These are phyloP conservation scores for Cheilosia vernalis DNA, from an alignment of 2,888 invertebrate species.

Conservation along the genomic window DNA sequence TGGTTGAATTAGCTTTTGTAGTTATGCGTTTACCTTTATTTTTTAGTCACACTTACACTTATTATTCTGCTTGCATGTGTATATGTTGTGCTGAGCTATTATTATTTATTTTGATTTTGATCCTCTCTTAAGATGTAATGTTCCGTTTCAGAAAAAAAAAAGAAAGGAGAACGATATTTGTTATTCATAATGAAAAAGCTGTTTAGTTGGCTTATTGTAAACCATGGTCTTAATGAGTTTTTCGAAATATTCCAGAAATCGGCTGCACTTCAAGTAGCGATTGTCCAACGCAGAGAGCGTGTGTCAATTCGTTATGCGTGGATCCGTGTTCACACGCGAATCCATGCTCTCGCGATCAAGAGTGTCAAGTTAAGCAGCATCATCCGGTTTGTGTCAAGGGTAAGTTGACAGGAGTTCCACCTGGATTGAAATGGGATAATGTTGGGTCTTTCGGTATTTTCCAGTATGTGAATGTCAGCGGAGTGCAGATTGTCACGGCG, in stretches of 20 bases:
- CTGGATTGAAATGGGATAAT: background rate
- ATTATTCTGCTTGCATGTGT: constrained; percentile 68
- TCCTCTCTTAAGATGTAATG: constrained; percentile 38
- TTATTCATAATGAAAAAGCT: constrained; percentile 25
- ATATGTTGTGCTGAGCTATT: constrained; percentile 72
- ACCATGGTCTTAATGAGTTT: constrained; percentile 35
- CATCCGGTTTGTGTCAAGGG: constrained; percentile 93
- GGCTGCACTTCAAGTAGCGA: constrained; percentile 91
- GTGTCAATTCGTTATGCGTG: constrained; percentile 90
- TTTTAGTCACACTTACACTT: constrained; percentile 18
- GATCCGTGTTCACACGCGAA: constrained; percentile 91
- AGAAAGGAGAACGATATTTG: constrained; percentile 19
- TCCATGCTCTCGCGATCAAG: constrained; percentile 89
- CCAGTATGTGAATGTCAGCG: constrained; percentile 86
- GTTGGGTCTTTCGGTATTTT: constrained; percentile 4
- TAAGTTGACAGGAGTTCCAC: constrained; percentile 79
- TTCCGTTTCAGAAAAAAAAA: constrained; percentile 57
- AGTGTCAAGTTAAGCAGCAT: constrained; percentile 92
- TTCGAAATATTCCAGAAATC: constrained; percentile 85
- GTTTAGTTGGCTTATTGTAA: constrained; percentile 17
- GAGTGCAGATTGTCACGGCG: constrained; percentile 86
- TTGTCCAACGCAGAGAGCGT: constrained; percentile 90
- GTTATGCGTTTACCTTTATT: constrained; percentile 4
- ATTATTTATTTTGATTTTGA: constrained; percentile 25
- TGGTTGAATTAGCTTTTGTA: constrained; percentile 49